A percentile compares a stretch with the other conserved stretches of the same genome.
These are phyloP conservation scores for Aporophyla lueneburgensis DNA, from an alignment of 2,888 invertebrate genomes.

Conservation along the genomic window DNA sequence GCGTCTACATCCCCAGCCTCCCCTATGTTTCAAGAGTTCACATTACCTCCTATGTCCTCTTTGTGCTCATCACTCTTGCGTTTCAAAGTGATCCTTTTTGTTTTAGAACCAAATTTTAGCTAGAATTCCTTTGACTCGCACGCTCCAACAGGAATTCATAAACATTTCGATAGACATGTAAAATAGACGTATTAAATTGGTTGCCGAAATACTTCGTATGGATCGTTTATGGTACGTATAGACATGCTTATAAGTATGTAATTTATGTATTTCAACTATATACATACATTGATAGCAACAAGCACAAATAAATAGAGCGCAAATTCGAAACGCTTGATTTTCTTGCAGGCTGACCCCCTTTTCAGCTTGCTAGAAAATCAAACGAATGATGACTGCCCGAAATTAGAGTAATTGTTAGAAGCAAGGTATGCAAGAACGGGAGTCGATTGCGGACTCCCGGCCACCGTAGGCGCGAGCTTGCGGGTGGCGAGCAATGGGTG, in stretches of 20 bases:
- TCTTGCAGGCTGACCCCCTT: background rate
- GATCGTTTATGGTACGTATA: background rate
- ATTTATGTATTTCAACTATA: background rate
- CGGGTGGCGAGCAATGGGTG: too few relatives aligned
- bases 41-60: slow-evolving; percentile 23
- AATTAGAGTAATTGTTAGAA: too few relatives aligned
- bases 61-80: slow-evolving; percentile 24
- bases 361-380: background rate
- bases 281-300: background rate
- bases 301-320: background rate
- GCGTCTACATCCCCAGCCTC: background rate
- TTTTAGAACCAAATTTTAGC: slow-evolving; percentile 32
- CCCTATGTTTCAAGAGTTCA: slow-evolving; percentile 25
- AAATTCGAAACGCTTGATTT: background rate
- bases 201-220: background rate
- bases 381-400: background rate
- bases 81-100: slow-evolving; percentile 37
- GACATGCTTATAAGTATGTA: background rate
- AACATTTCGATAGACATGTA: slow-evolving; percentile 11
- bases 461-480: too few relatives aligned
- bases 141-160: slow-evolving; percentile 7
- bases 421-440: too few relatives aligned
- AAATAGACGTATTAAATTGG: background rate
- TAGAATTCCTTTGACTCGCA: slow-evolving; percentile 32
- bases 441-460: too few relatives aligned